A percentile compares a stretch with the other conserved stretches of the same genome.
phyloP scores from a whole-genome alignment of 2,888 invertebrate genomes.

The Pseudanteris insignis region DNA sequence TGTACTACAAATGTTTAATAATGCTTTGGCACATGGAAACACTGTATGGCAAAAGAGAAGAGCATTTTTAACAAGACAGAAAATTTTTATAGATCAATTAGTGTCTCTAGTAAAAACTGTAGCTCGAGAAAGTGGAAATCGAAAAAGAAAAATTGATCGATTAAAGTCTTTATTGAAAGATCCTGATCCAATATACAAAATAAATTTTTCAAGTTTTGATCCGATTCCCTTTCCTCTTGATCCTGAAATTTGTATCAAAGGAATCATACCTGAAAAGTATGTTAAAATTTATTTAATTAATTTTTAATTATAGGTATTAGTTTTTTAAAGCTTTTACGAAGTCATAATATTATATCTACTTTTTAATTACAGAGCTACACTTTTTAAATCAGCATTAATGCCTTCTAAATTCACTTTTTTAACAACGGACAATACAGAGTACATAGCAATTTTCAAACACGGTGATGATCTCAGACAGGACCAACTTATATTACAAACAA shows the following conservation, averaged over 20 bases:
- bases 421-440: constrained; percentile 82
- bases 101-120: constrained; percentile 89
- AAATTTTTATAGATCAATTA: constrained; percentile 89
- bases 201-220: constrained; percentile 90
- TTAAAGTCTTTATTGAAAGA: constrained; percentile 85
- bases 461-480: constrained; percentile 98
- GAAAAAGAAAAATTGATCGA: constrained; percentile 90
- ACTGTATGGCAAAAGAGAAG: constrained; percentile 78
- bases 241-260: constrained; percentile 87
- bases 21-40: constrained; percentile 75
- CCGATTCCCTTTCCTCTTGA: constrained; percentile 94
- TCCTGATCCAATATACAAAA: constrained; percentile 79
- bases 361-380: constrained; percentile 71
- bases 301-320: constrained; percentile 10
- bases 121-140: constrained; percentile 88
- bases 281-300: too few species aligned
- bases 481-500: constrained; percentile 96
- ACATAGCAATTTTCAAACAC: constrained; percentile 96
- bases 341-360: too few species aligned
- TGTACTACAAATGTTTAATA: constrained; percentile 88
- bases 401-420: constrained; percentile 91
- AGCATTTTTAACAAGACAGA: constrained; percentile 83
- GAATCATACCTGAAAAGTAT: constrained; percentile 84
- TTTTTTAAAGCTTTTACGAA: too few species aligned
- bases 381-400: constrained; percentile 97